Evolutionary conservation across 2,113 vertebrate species (phyloP).

Genomic region (Corvus hawaiiensis): DNA sequence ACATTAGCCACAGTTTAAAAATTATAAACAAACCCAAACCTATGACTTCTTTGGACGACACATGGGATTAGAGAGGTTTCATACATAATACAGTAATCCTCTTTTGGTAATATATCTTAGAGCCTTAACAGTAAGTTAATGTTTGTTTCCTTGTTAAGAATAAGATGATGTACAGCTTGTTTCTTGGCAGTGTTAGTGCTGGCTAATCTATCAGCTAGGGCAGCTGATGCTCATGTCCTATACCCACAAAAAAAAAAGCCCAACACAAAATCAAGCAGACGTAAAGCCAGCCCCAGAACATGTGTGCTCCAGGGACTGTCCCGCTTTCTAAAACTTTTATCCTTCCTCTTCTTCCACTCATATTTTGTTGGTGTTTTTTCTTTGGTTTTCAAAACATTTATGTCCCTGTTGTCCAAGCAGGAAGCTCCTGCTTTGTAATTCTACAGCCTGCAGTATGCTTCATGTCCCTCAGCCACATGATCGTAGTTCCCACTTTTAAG

Average conservation of each 20-base stretch:
- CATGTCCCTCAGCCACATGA: neutral
- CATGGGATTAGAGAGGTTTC: neutral
- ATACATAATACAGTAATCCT: neutral
- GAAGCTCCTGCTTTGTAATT: neutral
- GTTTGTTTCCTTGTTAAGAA: neutral
- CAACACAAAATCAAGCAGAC: neutral
- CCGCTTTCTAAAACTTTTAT: neutral
- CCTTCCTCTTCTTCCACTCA: neutral
- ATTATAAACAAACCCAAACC: neutral
- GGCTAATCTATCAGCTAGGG: neutral
- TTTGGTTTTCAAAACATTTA: neutral
- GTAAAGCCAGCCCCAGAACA: neutral
- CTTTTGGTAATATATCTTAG: neutral
- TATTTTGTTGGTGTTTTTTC: neutral
- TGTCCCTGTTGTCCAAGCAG: neutral
- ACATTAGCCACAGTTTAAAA: neutral
- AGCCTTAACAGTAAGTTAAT: neutral
- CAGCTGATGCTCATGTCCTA: neutral
- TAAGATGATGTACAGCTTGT: neutral
- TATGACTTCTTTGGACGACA: neutral
- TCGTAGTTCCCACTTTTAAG: neutral
- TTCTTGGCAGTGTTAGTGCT: neutral
- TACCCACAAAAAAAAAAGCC: neutral
- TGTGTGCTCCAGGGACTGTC: neutral
- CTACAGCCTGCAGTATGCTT: neutral